Evolutionary conservation across 2,113 vertebrate species (phyloP), one percentile per base, ranked within the genome.

Genomic region (Erinaceus europaeus): DNA sequence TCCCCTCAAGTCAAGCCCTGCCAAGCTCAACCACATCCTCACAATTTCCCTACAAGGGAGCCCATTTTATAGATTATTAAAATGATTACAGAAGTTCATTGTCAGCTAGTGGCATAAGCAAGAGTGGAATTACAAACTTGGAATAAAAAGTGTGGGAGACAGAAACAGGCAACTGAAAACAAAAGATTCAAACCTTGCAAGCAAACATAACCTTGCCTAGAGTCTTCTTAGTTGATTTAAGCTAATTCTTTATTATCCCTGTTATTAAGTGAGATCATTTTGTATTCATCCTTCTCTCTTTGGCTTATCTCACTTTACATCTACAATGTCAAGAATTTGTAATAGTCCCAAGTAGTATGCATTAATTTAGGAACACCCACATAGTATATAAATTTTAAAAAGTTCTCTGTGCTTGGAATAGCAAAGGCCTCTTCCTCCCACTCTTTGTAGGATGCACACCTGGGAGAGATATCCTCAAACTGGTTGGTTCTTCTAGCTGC

Each of bases 401-500:
- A 75, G 29, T 32, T n/a, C 14, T 89, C n/a, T 57, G 23, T 14
- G 0, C 48, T 4, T 62, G 12, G 15, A 8, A 57, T 11, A 81
- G 21, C 34, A 61, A 38, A 15, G n/a, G 10, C 8, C 2, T 25
- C 42, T 2, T 34, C 9, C 9, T 88, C 20, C 17, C 11, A 13
- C 10, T 52, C 78, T 67, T 68, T 61, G n/a, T 6, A 53, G 86
- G 0, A 0, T 38, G 4, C 50, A 38, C n/a, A 11, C 46, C 1
- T 14, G 53, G 73, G 62, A 91, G 55, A 62, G 38, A 48, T 4
- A 15, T 57, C 50, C 68, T 90, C 46, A 53, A 36, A 21, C 1
- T 59, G 90, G n/a, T 76, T 38, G 64, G 52, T 80, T 69, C 34
- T 93, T 61, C 84, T 71, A 84, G 29, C 68, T 88, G 59, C 61